These are phyloP conservation scores for Psittacula derbiana DNA, from an alignment of 2,797 vertebrate species.

Conservation along the genomic window DNA sequence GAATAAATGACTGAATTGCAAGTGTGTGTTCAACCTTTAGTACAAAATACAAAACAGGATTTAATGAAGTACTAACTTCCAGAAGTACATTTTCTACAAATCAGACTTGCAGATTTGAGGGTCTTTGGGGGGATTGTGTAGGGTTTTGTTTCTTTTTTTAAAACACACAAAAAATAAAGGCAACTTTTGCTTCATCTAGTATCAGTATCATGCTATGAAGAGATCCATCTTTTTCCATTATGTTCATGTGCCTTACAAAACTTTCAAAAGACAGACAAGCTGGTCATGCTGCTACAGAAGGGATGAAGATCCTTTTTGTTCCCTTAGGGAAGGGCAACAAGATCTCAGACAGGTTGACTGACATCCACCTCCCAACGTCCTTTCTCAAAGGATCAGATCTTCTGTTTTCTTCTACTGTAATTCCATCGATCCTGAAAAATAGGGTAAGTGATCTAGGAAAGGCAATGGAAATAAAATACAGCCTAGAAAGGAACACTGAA, in stretches of 20 bases:
- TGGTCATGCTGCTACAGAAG: not conserved
- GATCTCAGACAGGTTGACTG: not conserved
- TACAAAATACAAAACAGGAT: not conserved
- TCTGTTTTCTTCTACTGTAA: not conserved
- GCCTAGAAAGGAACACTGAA: not conserved
- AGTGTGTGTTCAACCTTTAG: not conserved
- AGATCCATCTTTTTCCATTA: not conserved
- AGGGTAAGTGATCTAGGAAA: not conserved
- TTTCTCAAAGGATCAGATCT: not conserved
- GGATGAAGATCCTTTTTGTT: not conserved
- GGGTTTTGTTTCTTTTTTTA: not conserved
- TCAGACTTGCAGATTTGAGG: not conserved
- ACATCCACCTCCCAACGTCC: not conserved
- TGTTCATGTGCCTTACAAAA: not conserved
- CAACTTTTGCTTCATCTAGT: not conserved
- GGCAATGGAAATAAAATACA: not conserved
- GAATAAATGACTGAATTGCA: not conserved
- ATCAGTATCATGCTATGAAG: not conserved
- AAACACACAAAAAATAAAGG: not conserved
- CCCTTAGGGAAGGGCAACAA: not conserved
- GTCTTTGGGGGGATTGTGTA: not conserved
- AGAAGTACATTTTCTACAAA: not conserved
- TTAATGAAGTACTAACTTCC: not conserved
- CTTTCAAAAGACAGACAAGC: not conserved
- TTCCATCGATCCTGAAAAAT: not conserved